These are phyloP conservation scores for Chalcosyrphus nemorum DNA, from an alignment of 2,888 invertebrate species.

Conservation along the genomic window DNA sequence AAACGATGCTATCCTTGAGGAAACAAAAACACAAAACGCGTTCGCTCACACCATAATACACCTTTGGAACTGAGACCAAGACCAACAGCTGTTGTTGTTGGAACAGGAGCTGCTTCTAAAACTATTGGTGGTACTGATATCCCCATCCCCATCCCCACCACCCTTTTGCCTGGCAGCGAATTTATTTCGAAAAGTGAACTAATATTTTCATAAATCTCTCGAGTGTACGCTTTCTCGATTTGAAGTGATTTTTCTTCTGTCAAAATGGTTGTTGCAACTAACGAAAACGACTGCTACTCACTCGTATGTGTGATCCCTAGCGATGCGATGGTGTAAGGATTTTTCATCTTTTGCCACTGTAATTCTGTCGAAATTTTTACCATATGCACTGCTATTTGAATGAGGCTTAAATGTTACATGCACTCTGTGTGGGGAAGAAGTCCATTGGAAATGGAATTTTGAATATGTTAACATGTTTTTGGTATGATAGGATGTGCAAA, in stretches of 20 bases:
- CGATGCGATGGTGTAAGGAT: not conserved
- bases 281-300: not conserved
- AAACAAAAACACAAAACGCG: slow-evolving; percentile 63
- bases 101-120: not conserved
- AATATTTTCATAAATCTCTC: slow-evolving; percentile 70
- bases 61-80: slow-evolving; percentile 24
- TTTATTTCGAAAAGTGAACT: slow-evolving; percentile 66
- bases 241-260: slow-evolving; percentile 69
- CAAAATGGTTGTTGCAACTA: slow-evolving; percentile 37
- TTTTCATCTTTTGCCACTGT: not conserved
- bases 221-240: slow-evolving; percentile 58
- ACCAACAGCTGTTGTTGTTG: slow-evolving; percentile 4
- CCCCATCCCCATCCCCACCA: no score
- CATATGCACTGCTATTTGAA: not conserved
- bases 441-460: not conserved
- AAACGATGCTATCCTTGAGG: slow-evolving; percentile 53
- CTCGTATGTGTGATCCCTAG: not conserved
- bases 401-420: not conserved
- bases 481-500: not conserved
- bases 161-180: slow-evolving; percentile 60
- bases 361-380: no score
- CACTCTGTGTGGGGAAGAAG: no score
- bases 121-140: not conserved
- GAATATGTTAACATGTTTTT: not conserved
- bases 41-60: slow-evolving; percentile 30